Base-by-base conservation (phyloP, 1,140 invertebrate species). In the Sipha flava region DNA sequence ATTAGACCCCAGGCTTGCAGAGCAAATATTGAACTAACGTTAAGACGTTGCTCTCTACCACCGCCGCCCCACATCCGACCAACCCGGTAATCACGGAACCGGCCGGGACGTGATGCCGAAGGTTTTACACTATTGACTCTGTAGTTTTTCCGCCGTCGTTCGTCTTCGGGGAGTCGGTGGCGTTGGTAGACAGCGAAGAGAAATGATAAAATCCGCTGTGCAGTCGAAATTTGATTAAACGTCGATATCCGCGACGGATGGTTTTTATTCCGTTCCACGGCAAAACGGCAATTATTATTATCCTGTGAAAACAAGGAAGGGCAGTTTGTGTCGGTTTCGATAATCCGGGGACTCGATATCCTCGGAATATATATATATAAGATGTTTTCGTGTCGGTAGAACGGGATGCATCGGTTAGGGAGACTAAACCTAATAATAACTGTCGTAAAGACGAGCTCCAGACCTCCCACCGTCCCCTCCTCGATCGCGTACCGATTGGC, bases 361-460 rank as follows among this genome's bases (percentile, higher is more conserved):
- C n/a, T 66, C n/a, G n/a, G 37, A 43, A 66, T 40, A 66, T 40
- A 62, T n/a, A n/a, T n/a, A n/a, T n/a, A 62, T 62, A 62, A 47
- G 29, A 52, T 12, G 40, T 47, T 43, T 10, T 45, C 23, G 26
- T 31, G 16, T 7, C 26, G 26, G 54, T 57, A 21, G 18, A n/a
- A n/a, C n/a, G n/a, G 18, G 40, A 34, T 21, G 21, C 3, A 4
- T 2, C 26, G 45, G 70, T 10, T 3, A 2, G 68, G 47, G 9
- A 40, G 73, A 57, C n/a, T 34, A 77, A 77, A 59, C 73, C 73
- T 77, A 77, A 77, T 77, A 77, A 77, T 75, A 75, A 75, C 72
- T 75, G 31, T 75, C 72, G 72, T 75, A 52, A 77, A 77, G 73
- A 57, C 73, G 52, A 57, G 34, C 21, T 43, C 37, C 64, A 66